Base-by-base conservation (phyloP, 1,140 invertebrate genomes). In the Ceratoteleas bidentatus region DNA sequence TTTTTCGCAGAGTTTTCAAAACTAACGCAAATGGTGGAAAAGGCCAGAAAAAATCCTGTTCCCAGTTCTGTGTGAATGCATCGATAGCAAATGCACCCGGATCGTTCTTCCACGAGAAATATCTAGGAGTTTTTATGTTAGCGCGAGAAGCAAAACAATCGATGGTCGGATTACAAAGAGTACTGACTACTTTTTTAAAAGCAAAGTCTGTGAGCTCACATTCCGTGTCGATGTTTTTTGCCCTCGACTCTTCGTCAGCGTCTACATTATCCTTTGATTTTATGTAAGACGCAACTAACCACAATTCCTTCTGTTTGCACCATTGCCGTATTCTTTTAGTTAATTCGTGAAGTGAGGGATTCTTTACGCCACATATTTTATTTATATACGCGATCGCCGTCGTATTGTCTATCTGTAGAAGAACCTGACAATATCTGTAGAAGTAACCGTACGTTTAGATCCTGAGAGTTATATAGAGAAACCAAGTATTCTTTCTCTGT, bases 21-120 rank as follows among this genome's bases (percentile, higher is more conserved):
- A 72, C 57, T 13, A 60, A 4, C 0, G 33, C 6, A 49, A 77
- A 77, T 1, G 74, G 74, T 11, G 74, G 74, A 40, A 72, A 73
- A 4, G 68, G 68, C 32, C 70, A 79, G 9, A 60, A 73, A 38
- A 56, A 66, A 6, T 24, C 52, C 2, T 4, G 8, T 1, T 52
- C n/a, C 68, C 68, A 70, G n/a, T 52, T 38, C 13, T 40, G 8
- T 1, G 52, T 53, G n/a, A 53, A 33, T 1, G 52, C 52, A 11
- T 53, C 24, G 5, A 53, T 53, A 0, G 52, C 52, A 11, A 24
- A 7, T n/a, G 52, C 52, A 11, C 33, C 52, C 32, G 52, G 52
- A n/a, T 53, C 52, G 0, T n/a, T 53, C 8, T 53, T 33, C 52
- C 24, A 53, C 2, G 52, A 33, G n/a, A 33, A 32, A 11, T 11